These are phyloP conservation scores for Dromaius novaehollandiae DNA, from an alignment of 2,113 vertebrate species.

Conservation along the genomic window DNA sequence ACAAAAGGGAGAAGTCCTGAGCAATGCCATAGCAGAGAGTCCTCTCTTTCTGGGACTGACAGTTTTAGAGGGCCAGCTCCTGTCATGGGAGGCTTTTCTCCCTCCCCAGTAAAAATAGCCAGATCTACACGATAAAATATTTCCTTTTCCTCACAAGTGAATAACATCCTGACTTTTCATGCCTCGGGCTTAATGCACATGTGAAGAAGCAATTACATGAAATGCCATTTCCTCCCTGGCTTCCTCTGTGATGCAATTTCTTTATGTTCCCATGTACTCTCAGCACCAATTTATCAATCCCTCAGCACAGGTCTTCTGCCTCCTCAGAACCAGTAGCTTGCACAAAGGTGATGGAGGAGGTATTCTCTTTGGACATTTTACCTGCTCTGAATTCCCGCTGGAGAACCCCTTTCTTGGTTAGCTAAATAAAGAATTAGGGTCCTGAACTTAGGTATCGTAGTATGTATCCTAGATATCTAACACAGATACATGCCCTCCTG, in stretches of 20 bases:
- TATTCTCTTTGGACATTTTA: neutral
- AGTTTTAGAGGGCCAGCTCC: neutral
- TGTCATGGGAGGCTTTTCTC: neutral
- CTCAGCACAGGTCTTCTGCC: neutral
- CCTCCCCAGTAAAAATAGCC: constrained; percentile 6
- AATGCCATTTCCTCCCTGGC: neutral
- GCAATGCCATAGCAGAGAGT: neutral
- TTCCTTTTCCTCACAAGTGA: constrained; percentile 33
- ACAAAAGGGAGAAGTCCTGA: neutral
- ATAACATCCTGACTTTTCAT: constrained; percentile 15
- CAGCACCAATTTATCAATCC: neutral
- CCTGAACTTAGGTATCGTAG: neutral
- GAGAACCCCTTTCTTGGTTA: neutral
- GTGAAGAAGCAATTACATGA: constrained; percentile 24
- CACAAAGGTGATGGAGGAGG: neutral
- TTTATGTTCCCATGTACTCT: neutral
- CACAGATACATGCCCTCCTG: neutral
- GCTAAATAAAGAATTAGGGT: neutral
- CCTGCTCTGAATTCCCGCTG: accelerated
- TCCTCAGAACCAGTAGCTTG: neutral
- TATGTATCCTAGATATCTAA: neutral
- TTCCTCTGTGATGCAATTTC: neutral
- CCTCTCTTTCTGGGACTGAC: neutral
- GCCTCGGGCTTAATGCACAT: neutral
- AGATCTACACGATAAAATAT: constrained; percentile 3